Conservation (phyloP, 2,113 vertebrate genomes). For the Meriones unguiculatus region DNA sequence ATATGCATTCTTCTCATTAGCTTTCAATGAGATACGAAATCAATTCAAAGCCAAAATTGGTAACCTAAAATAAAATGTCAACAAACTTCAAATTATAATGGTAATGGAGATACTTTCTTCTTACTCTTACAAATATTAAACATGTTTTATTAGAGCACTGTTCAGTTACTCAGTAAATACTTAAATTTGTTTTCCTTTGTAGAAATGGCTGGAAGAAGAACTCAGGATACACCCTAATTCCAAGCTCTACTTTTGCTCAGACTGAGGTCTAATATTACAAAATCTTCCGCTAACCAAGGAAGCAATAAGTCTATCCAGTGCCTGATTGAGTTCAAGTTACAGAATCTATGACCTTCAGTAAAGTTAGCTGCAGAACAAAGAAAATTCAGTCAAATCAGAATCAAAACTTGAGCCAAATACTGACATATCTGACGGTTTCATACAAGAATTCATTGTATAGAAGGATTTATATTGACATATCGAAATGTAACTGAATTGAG, state of each 20-base stretch:
- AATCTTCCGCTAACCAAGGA: slow-evolving; percentile 61
- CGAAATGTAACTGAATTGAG: slow-evolving; percentile 28
- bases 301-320: slow-evolving; percentile 42
- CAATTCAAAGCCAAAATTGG: slow-evolving; percentile 69
- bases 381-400: slow-evolving; percentile 51
- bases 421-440: neutral
- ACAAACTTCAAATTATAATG: slow-evolving; percentile 72
- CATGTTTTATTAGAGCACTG: slow-evolving; percentile 73
- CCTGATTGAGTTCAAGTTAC: slow-evolving; percentile 72
- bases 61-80: slow-evolving; percentile 76
- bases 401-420: slow-evolving; percentile 56
- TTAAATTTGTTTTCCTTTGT: slow-evolving; percentile 79
- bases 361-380: slow-evolving; percentile 44
- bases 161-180: slow-evolving; percentile 79
- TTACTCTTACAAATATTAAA: slow-evolving; percentile 74
- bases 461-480: slow-evolving; percentile 60
- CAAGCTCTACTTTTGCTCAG: slow-evolving; percentile 78
- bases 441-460: slow-evolving; percentile 17
- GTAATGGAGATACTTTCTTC: slow-evolving; percentile 68
- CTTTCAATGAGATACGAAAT: slow-evolving; percentile 55
- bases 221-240: slow-evolving; percentile 72
- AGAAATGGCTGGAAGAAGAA: slow-evolving; percentile 80
- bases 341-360: neutral
- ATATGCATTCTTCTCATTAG: neutral
- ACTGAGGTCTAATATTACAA: slow-evolving; percentile 63